A percentile compares a stretch with the other conserved stretches of the same genome.
Evolutionary conservation across 1,140 invertebrate genomes (phyloP).

Genomic region (Drosophila funebris): DNA sequence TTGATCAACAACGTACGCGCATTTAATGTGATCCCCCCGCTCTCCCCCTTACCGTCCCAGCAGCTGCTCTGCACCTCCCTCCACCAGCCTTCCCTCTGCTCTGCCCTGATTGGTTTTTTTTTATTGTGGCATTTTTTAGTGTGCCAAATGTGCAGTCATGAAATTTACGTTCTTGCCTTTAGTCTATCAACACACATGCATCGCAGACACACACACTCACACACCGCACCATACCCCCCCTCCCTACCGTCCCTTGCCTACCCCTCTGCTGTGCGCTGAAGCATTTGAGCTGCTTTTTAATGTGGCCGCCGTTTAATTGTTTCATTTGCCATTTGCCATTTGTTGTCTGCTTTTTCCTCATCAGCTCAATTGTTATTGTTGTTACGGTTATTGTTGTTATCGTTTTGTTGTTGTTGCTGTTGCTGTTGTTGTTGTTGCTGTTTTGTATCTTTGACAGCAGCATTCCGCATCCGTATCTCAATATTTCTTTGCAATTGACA

Average conservation of each 20-base stretch:
- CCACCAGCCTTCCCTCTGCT: neutral
- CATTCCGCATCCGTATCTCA: slow-evolving; percentile 45
- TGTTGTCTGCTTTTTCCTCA: slow-evolving; percentile 42
- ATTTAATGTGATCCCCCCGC: slow-evolving; percentile 31
- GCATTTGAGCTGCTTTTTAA: slow-evolving; percentile 20
- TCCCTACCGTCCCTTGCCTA: no score
- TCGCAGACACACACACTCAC: neutral
- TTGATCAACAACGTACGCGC: slow-evolving; percentile 33
- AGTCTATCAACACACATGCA: slow-evolving; percentile 33
- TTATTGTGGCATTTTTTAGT: slow-evolving; percentile 23
- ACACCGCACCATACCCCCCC: neutral
- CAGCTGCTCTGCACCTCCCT: neutral
- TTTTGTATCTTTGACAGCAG: slow-evolving; percentile 27
- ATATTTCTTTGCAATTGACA: slow-evolving; percentile 45
- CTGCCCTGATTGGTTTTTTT: slow-evolving; percentile 25
- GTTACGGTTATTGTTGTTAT: neutral
- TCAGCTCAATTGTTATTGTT: slow-evolving; percentile 3
- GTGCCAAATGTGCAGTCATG: slow-evolving; percentile 74
- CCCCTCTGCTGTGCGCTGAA: slow-evolving; percentile 16
- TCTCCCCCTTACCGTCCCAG: neutral
- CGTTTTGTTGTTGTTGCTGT: neutral
- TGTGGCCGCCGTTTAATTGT: slow-evolving; percentile 55
- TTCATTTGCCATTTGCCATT: slow-evolving; percentile 51
- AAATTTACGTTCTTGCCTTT: slow-evolving; percentile 59
- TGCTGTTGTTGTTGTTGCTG: neutral